Percentiles rank a stretch among this genome's conserved stretches.
These are phyloP conservation scores for Cosmia trapezina DNA, from an alignment of 2,888 invertebrate species.

Conservation along the genomic window DNA sequence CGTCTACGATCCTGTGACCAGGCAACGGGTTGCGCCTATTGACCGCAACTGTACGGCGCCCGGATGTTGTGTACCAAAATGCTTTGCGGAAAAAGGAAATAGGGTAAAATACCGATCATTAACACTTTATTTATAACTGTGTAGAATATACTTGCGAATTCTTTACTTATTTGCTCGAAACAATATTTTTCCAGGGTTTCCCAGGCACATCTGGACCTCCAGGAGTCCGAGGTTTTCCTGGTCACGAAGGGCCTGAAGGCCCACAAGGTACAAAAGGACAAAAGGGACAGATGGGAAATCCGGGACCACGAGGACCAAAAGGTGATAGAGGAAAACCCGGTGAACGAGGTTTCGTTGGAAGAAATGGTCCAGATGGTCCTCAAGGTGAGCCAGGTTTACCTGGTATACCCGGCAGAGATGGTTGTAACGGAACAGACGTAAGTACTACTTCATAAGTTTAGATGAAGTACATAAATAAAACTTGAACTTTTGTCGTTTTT, in stretches of 20 bases:
- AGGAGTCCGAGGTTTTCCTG: slow-evolving; percentile 94
- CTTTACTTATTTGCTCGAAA: slow-evolving; percentile 1
- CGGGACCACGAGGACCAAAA: slow-evolving; percentile 95
- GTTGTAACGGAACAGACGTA: slow-evolving; percentile 99
- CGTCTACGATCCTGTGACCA: slow-evolving; percentile 82
- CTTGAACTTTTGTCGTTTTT: background rate
- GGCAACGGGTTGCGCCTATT: slow-evolving; percentile 80
- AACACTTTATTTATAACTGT: background rate
- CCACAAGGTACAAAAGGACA: slow-evolving; percentile 96
- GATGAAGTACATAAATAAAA: background rate
- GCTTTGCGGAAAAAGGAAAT: slow-evolving; percentile 96
- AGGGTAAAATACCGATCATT: slow-evolving; percentile 89
- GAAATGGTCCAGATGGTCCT: slow-evolving; percentile 89
- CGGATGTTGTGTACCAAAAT: slow-evolving; percentile 95
- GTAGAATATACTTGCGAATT: background rate
- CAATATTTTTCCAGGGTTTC: slow-evolving; percentile 90
- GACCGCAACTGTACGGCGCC: slow-evolving; percentile 92
- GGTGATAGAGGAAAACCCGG: slow-evolving; percentile 97
- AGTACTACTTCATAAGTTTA: slow-evolving; percentile 74
- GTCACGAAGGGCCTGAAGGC: slow-evolving; percentile 96
- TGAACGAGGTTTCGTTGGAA: slow-evolving; percentile 94
- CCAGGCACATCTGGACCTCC: slow-evolving; percentile 93
- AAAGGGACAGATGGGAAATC: slow-evolving; percentile 96
- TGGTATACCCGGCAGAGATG: slow-evolving; percentile 97
- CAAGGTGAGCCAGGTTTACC: slow-evolving; percentile 92